Conservation (phyloP, 2,113 vertebrate species). For the Corythaeola cristata region DNA sequence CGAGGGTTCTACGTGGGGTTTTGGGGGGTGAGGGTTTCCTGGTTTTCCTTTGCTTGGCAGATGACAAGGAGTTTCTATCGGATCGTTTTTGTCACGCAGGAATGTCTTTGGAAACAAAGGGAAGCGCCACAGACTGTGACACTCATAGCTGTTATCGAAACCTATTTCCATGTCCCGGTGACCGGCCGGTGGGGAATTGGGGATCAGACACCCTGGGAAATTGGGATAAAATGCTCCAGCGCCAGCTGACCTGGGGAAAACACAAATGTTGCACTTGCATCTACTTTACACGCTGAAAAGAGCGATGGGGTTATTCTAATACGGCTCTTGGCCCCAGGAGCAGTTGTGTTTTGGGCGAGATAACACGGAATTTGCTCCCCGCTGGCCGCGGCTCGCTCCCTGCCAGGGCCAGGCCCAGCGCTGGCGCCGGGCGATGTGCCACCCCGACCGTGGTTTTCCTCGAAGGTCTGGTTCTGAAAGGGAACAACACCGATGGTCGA, state of each 20-base stretch:
- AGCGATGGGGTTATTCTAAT: neutral
- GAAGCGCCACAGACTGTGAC: too few species aligned
- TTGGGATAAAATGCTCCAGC: too few species aligned
- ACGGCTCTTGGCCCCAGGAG: neutral
- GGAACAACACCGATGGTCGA: neutral
- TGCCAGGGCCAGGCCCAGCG: too few species aligned
- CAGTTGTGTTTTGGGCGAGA: neutral
- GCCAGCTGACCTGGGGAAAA: neutral
- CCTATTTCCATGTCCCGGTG: neutral
- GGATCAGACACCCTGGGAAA: neutral
- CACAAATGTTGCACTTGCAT: neutral
- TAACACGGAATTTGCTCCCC: neutral
- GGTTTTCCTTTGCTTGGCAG: neutral
- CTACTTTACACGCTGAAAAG: neutral
- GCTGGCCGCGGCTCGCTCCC: accelerated
- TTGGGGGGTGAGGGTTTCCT: accelerated
- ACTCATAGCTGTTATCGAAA: accelerated
- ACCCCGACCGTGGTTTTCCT: neutral
- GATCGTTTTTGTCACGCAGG: neutral
- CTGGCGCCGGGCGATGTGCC: too few species aligned
- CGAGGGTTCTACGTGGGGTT: accelerated
- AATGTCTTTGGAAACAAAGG: neutral
- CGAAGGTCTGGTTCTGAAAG: neutral
- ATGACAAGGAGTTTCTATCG: accelerated
- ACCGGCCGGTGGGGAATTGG: neutral